These are phyloP conservation scores for Gallinago jamesoni DNA, from an alignment of 2,113 vertebrate species.

Conservation along the genomic window DNA sequence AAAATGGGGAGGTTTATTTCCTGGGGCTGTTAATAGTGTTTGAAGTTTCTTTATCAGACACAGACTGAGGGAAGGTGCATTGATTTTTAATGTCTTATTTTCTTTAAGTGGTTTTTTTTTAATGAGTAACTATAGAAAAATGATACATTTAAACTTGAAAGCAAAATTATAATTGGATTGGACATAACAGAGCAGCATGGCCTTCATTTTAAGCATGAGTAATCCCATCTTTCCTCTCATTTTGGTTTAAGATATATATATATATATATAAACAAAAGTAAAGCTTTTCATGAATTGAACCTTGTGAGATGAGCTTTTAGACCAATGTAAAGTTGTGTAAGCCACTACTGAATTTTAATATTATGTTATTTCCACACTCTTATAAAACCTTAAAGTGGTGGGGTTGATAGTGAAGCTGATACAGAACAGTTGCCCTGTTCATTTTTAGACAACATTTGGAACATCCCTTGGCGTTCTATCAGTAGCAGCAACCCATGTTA, in stretches of 20 bases:
- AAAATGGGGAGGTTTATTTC: conserved; percentile 16
- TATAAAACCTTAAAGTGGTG: not conserved
- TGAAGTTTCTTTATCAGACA: conserved; percentile 21
- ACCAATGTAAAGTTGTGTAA: not conserved
- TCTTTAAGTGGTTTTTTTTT: not conserved
- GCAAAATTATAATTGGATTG: not conserved
- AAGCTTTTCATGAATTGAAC: not conserved
- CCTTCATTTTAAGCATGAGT: not conserved
- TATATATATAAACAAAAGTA: not conserved
- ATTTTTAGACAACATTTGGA: not conserved
- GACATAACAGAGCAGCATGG: not conserved
- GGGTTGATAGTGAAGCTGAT: not conserved
- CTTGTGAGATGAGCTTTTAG: not conserved
- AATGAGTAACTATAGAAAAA: not conserved
- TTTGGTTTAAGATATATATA: not conserved
- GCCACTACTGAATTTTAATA: not conserved
- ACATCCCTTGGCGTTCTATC: not conserved
- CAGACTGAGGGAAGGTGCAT: not conserved
- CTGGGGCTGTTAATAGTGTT: not conserved
- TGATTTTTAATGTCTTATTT: conserved; percentile 32
- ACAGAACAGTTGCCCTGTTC: not conserved
- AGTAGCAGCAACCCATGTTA: not conserved
- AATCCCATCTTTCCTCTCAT: not conserved
- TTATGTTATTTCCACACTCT: not conserved
- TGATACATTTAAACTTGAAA: not conserved